Conservation (phyloP, 2,113 vertebrate genomes). For the Calidris pugnax region DNA sequence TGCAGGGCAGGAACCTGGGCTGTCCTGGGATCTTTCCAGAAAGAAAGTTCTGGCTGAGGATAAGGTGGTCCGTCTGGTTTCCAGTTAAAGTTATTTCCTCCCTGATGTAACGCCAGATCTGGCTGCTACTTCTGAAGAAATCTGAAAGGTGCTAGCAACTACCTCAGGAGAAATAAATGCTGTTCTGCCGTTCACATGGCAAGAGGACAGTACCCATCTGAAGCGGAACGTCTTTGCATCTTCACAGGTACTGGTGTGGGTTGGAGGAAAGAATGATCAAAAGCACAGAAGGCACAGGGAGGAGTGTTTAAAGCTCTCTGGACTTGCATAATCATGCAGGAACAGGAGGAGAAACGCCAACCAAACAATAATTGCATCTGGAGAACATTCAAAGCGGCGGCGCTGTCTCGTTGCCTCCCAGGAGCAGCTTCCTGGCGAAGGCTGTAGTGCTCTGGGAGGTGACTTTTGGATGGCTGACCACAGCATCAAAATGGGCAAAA, state of each 20-base stretch:
- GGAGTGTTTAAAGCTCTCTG: not conserved
- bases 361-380: not conserved
- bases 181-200: not conserved
- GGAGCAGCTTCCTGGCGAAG: not conserved
- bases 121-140: not conserved
- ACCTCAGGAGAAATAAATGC: not conserved
- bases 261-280: not conserved
- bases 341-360: not conserved
- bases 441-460: not conserved
- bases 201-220: not conserved
- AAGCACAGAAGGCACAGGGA: not conserved
- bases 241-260: not conserved
- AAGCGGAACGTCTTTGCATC: not conserved
- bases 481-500: not conserved
- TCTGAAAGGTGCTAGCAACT: not conserved
- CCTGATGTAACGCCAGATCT: not conserved
- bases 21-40: not conserved
- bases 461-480: not conserved
- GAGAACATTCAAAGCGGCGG: not conserved
- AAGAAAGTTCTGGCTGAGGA: not conserved
- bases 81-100: not conserved
- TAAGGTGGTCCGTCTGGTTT: not conserved
- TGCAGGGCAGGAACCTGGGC: not conserved
- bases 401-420: not conserved
- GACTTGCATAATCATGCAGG: not conserved